phyloP scores from a whole-genome alignment of 2,113 vertebrate species.

The Nansenia antarctica region DNA sequence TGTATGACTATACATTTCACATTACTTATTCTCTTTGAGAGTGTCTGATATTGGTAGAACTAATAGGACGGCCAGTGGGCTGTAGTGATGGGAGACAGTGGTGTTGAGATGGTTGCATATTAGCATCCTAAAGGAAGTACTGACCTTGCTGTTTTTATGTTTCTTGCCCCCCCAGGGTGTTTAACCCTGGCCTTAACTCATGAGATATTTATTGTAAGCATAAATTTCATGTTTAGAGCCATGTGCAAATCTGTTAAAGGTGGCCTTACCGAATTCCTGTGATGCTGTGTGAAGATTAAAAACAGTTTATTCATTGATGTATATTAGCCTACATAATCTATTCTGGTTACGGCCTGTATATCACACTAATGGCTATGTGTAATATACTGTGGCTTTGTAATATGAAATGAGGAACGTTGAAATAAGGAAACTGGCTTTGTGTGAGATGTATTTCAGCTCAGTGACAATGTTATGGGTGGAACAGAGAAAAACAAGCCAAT shows the following conservation, averaged over 20 bases:
- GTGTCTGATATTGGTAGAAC: slow-evolving; percentile 64
- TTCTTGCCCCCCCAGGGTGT: slow-evolving; percentile 28
- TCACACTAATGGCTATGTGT: not conserved
- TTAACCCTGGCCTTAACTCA: slow-evolving; percentile 38
- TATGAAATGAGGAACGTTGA: not conserved
- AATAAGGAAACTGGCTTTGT: not conserved
- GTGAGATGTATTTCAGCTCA: not conserved
- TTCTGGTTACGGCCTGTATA: no score
- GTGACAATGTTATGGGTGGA: slow-evolving; percentile 2
- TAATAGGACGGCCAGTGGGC: slow-evolving; percentile 53
- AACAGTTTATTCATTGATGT: not conserved
- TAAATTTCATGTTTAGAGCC: slow-evolving; percentile 30
- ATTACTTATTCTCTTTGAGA: slow-evolving; percentile 64
- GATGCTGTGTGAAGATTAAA: slow-evolving; percentile 3
- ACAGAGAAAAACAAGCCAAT: slow-evolving; percentile 46
- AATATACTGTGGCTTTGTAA: not conserved
- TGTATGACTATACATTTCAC: slow-evolving; percentile 42
- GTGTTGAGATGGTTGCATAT: slow-evolving; percentile 58
- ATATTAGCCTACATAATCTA: not conserved
- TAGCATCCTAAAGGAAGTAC: slow-evolving; percentile 49
- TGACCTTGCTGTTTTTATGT: slow-evolving; percentile 62
- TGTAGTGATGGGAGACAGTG: slow-evolving; percentile 59
- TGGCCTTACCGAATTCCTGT: slow-evolving; percentile 1
- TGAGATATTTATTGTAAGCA: slow-evolving; percentile 40
- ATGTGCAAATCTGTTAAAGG: slow-evolving; percentile 13